Evolutionary conservation across 1,140 invertebrate genomes (phyloP), one percentile per base, ranked within the genome.

Genomic region (Saccostrea cuccullata): DNA sequence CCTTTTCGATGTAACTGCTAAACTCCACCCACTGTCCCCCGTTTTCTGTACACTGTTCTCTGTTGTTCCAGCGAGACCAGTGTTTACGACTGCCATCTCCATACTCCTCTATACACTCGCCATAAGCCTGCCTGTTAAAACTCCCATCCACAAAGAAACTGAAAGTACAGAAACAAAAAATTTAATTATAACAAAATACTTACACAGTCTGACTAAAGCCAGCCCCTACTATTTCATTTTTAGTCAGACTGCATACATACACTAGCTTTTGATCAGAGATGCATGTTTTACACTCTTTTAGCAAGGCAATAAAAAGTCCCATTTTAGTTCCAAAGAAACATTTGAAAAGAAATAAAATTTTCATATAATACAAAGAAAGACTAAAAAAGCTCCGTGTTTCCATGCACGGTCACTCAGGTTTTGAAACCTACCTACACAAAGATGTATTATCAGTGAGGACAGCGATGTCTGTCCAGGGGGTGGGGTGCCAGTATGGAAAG

Each of bases 401-500:
- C 5, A 0, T 47, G 47, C 1, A 47, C 6, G 47, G 5, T 3
- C 9, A 47, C 47, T 8, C 5, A 47, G 9, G 6, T 20, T 0
- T 20, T 82, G 23, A 17, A 47, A 84, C 87, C 56, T 88, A 95
- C 94, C 90, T 90, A 91, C 95, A 95, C 88, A 94, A 91, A 56
- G 93, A 90, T 23, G 89, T 40, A 88, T 94, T 94, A 87, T 94
- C 93, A 60, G 95, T 92, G 40, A 95, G 84, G 26, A 95, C 89
- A 85, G 94, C 94, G 84, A 95, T 94, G 90, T 95, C 95, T 58
- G 91, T 92, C 95, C 94, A 95, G 8, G 92, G 93, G 9, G 93
- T 93, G 2, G 94, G 94, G 82, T 95, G 94, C 94, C 95, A 95
- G 89, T 95, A 95, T 3, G 95, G 94, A 86, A 92, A 95, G 84